phyloP scores from a whole-genome alignment of 1,140 invertebrate species.

The Brachionus koreanus region DNA sequence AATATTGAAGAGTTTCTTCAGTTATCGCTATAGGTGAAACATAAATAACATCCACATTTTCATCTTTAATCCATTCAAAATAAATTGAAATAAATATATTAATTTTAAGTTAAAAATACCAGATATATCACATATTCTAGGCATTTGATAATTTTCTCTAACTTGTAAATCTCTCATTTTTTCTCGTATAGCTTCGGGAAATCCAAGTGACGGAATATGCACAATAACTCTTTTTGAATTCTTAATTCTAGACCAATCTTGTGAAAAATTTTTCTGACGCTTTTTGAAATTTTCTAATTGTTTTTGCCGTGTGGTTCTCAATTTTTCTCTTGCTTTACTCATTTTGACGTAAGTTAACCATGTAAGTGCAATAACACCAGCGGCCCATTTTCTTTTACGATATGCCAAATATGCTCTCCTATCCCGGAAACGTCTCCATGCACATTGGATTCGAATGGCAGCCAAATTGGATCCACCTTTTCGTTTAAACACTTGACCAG shows the following conservation, averaged over 20 bases:
- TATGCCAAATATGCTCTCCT: slow-evolving; percentile 55
- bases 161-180: slow-evolving; percentile 54
- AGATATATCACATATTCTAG: slow-evolving; percentile 56
- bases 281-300: slow-evolving; percentile 50
- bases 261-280: slow-evolving; percentile 48
- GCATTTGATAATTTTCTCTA: slow-evolving; percentile 57
- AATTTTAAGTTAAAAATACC: not conserved
- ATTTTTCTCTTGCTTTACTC: slow-evolving; percentile 52
- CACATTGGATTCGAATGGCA: slow-evolving; percentile 54
- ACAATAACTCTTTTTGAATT: slow-evolving; percentile 53
- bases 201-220: slow-evolving; percentile 57
- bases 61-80: slow-evolving; percentile 50
- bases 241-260: slow-evolving; percentile 54
- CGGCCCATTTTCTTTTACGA: slow-evolving; percentile 56
- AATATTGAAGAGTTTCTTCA: slow-evolving; percentile 59
- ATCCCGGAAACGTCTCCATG: slow-evolving; percentile 52
- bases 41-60: slow-evolving; percentile 59
- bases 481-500: slow-evolving; percentile 47
- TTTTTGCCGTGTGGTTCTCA: slow-evolving; percentile 50
- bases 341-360: slow-evolving; percentile 59
- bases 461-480: slow-evolving; percentile 49
- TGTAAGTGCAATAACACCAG: slow-evolving; percentile 57
- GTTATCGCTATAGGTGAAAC: slow-evolving; percentile 56
- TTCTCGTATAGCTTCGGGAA: slow-evolving; percentile 51
- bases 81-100: not conserved